Evolutionary conservation across 2,797 vertebrate genomes (phyloP).

Genomic region (Echeneis naucrates): DNA sequence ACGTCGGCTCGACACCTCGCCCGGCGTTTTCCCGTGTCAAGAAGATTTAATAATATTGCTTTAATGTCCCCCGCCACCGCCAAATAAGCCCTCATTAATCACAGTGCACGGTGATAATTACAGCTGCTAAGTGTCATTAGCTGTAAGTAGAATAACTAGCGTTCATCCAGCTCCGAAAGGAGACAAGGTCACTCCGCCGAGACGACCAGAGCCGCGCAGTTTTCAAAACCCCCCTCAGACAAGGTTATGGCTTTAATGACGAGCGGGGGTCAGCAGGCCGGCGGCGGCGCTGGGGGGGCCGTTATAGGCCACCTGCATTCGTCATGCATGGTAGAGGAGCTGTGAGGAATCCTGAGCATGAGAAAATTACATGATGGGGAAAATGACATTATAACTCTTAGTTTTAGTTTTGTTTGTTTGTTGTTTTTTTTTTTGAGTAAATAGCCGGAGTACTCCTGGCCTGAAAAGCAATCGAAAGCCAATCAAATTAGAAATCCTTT

Average conservation of each 20-base stretch:
- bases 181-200: slow-evolving; percentile 59
- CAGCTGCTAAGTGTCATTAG: slow-evolving; percentile 61
- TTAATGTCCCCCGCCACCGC: slow-evolving; percentile 20
- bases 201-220: slow-evolving; percentile 15
- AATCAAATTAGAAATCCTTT: no score
- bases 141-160: slow-evolving; percentile 55
- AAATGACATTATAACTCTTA: not conserved
- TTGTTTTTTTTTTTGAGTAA: no score
- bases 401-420: no score
- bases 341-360: not conserved
- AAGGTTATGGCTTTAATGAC: slow-evolving; percentile 37
- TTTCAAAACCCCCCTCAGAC: slow-evolving; percentile 9
- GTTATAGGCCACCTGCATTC: slow-evolving; percentile 8
- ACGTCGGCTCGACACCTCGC: slow-evolving; percentile 4
- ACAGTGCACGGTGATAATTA: slow-evolving; percentile 41
- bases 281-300: not conserved
- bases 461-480: no score
- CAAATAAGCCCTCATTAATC: slow-evolving; percentile 64
- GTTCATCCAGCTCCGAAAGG: slow-evolving; percentile 38
- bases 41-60: slow-evolving; percentile 51
- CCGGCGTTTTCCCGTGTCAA: slow-evolving; percentile 13
- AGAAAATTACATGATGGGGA: not conserved
- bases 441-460: no score
- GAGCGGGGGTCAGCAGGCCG: slow-evolving; percentile 21
- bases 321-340: not conserved